Conservation (phyloP, 2,888 invertebrate species). For the Argyresthia albistria region DNA sequence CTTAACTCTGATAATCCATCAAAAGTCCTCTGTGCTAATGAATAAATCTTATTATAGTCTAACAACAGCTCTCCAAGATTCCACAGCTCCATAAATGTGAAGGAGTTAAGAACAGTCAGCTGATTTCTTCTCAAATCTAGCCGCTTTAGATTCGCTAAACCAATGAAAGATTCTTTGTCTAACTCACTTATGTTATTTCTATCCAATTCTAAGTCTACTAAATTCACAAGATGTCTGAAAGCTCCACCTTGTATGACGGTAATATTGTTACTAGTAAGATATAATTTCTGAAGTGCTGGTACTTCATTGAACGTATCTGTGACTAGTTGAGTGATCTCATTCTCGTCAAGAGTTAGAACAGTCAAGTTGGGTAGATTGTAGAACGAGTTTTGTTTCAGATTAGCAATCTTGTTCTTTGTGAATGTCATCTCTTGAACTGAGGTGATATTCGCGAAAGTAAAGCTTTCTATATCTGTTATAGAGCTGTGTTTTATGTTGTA, state of each 20-base stretch:
- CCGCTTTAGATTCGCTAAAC: conserved; percentile 79
- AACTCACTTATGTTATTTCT: conserved; percentile 82
- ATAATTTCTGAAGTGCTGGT: conserved; percentile 80
- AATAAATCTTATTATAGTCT: conserved; percentile 79
- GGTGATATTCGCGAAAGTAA: conserved; percentile 83
- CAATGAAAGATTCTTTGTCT: conserved; percentile 83
- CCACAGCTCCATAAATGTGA: conserved; percentile 85
- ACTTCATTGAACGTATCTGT: conserved; percentile 82
- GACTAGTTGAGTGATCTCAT: conserved; percentile 81
- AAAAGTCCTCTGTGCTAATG: conserved; percentile 83
- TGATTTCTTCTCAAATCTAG: conserved; percentile 83
- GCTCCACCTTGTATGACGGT: conserved; percentile 89
- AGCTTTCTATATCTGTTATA: conserved; percentile 78
- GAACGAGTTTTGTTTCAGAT: conserved; percentile 78
- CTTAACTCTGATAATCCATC: conserved; percentile 81
- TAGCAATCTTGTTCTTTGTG: conserved; percentile 78
- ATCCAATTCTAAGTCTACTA: conserved; percentile 86
- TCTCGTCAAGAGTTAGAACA: conserved; percentile 80
- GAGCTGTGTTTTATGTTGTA: conserved; percentile 82
- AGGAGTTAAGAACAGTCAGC: conserved; percentile 81
- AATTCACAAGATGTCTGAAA: conserved; percentile 79
- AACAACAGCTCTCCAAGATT: conserved; percentile 79
- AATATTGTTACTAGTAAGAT: conserved; percentile 89
- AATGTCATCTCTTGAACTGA: conserved; percentile 79
- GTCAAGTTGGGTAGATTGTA: conserved; percentile 80